Base-by-base conservation (phyloP, 1,140 invertebrate species). In the Meloidogyne hapla region DNA sequence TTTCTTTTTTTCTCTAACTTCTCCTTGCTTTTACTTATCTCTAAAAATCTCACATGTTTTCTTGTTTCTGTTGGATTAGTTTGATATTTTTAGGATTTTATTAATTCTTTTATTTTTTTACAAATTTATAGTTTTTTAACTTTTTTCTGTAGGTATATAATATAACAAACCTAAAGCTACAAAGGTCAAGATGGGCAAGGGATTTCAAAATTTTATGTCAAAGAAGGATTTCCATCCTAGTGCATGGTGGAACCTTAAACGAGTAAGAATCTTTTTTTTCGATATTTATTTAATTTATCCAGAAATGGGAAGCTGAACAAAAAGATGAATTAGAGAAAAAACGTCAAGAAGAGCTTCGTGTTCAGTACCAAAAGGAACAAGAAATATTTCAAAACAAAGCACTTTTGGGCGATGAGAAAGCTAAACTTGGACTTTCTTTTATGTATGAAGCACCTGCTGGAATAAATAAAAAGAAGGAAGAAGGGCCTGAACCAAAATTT, bases 121-220 rank as follows among this genome's bases (percentile, higher is more conserved):
- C n/a, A n/a, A n/a, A n/a, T n/a, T n/a, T n/a, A n/a, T n/a, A n/a
- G n/a, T n/a, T n/a, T n/a, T n/a, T n/a, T n/a, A n/a, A n/a, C n/a
- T n/a, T n/a, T n/a, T n/a, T n/a, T n/a, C n/a, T n/a, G n/a, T n/a
- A n/a, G n/a, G n/a, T n/a, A n/a, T n/a, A n/a, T 33, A 33, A 5
- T 5, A 6, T 33, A 33, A 33, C 33, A 33, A 33, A 5, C 33
- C 9, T 33, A 8, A 33, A 33, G 33, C n/a, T n/a, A n/a, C 4
- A 33, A 33, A 6, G 4, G 56, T 64, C 75, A 83, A 83, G 64
- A 99, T 99, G 96, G 96, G 96, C 63, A 99, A 99, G 89, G 97
- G 97, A 74, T 99, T 96, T 85, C 98, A 98, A 90, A 99, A 99
- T 91, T 99, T 98, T 88, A 99, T 99, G 97, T 98, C 95, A 81